These are phyloP conservation scores for Julus scandinavius DNA, from an alignment of 2,888 invertebrate species.

Conservation along the genomic window DNA sequence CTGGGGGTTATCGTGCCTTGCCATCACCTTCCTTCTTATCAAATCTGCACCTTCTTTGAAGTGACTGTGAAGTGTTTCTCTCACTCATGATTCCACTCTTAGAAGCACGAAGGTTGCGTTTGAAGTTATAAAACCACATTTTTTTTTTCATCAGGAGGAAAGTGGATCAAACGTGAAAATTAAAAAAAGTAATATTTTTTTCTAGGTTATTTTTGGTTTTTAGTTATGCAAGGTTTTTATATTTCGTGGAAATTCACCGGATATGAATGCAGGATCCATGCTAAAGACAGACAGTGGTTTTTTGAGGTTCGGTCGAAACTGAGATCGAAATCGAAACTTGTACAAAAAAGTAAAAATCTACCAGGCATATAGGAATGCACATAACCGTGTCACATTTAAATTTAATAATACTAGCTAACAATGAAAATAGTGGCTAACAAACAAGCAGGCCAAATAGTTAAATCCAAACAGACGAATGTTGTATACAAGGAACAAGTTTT, in stretches of 20 bases:
- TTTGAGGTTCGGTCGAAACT: too few relatives aligned
- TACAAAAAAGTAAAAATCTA: too few relatives aligned
- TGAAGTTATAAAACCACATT: background rate
- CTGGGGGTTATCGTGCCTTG: slow-evolving; percentile 40
- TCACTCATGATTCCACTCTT: background rate
- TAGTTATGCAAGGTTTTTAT: background rate
- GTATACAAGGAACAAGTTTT: too few relatives aligned
- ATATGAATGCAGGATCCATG: background rate
- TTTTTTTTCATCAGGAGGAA: background rate
- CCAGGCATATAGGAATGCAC: too few relatives aligned
- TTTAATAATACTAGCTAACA: too few relatives aligned
- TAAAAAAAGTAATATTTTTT: background rate
- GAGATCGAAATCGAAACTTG: too few relatives aligned
- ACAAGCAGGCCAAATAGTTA: too few relatives aligned
- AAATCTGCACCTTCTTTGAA: slow-evolving; percentile 44
- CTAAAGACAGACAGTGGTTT: background rate
- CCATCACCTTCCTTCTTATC: slow-evolving; percentile 45
- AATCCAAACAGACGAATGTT: too few relatives aligned
- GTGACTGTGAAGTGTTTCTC: slow-evolving; percentile 36
- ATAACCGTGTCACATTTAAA: too few relatives aligned
- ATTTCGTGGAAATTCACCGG: background rate
- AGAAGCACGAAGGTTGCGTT: background rate
- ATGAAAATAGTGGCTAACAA: too few relatives aligned
- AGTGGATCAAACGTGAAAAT: background rate
- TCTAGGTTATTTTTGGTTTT: background rate